Base-by-base conservation (phyloP, 2,797 vertebrate genomes). In the Gallirallus australis region DNA sequence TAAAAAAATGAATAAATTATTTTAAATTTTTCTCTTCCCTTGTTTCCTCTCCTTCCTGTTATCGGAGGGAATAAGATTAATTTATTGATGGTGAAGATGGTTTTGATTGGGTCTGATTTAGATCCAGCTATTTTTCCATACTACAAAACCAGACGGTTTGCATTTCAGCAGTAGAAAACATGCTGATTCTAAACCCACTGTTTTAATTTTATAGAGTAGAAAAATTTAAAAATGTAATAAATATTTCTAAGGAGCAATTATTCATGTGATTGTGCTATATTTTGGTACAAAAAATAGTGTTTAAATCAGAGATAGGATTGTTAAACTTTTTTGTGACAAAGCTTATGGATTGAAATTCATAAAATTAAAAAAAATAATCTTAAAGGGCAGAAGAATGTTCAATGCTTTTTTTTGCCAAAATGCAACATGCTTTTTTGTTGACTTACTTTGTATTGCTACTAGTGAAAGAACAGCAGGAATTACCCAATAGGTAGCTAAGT, bases 401-500 rank as follows among this genome's bases (percentile, higher is more conserved):
- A 88, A 50, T 68, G 19, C 15, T 65, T 82, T 83, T 83, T 71
- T 59, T 60, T 40, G 50, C 30, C 45, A 30, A 69, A 94, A 69
- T 78, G 91, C 39, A 17, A 12, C 37, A 79, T 64, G 72, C 27
- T 31, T 92, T 42, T 89, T 88, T 91, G 77, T 72, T 91, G 56
- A 92, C 59, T 82, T 54, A 48, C 21, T 84, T 96, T 94, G 16
- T 75, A 84, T 84, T 75, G 45, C n/a, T 82, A 40, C 89, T 94
- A 93, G 42, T 81, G 65, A 97, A 92, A 82, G 70, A 94, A 82
- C 39, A 89, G 25, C 66, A 86, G 39, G 78, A 91, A 75, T 92
- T 93, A 56, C 57, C 12, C 89, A 82, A 82, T 89, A 78, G 81
- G 54, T 81, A 94, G 82, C 53, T 15, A 85, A 78, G 61, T 84